phyloP scores from a whole-genome alignment of 2,113 vertebrate species.

The Leucosticte australis region DNA sequence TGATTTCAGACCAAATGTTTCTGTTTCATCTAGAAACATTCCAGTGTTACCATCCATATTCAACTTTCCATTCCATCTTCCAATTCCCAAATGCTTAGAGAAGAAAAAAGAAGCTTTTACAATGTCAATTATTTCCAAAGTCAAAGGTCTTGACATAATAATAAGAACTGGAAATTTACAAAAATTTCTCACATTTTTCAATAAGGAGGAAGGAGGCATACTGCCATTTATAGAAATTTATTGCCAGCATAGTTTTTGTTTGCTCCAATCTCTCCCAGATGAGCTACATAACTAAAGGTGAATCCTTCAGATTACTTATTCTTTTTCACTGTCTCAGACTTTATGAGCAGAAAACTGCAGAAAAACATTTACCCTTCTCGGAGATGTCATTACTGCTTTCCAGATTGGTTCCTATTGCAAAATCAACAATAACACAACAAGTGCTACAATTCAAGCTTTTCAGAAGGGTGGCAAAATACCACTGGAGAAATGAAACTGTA shows the following conservation, averaged over 20 bases:
- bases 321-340: not conserved
- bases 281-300: not conserved
- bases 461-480: constrained; percentile 55
- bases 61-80: not conserved
- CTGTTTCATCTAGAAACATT: not conserved
- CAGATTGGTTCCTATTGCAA: not conserved
- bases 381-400: constrained; percentile 12
- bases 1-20: not conserved
- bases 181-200: not conserved
- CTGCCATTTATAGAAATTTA: not conserved
- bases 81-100: not conserved
- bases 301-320: constrained; percentile 6
- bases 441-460: constrained; percentile 55
- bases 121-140: not conserved
- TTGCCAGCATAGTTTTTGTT: not conserved
- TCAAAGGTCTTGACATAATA: not conserved
- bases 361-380: constrained; percentile 11
- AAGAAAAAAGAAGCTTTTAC: not conserved
- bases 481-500: constrained; percentile 34
- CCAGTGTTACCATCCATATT: not conserved
- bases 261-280: not conserved
- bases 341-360: not conserved
- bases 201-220: not conserved
- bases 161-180: not conserved
- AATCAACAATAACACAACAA: constrained; percentile 14